phyloP scores from a whole-genome alignment of 2,113 vertebrate species.

The Casuarius casuarius region DNA sequence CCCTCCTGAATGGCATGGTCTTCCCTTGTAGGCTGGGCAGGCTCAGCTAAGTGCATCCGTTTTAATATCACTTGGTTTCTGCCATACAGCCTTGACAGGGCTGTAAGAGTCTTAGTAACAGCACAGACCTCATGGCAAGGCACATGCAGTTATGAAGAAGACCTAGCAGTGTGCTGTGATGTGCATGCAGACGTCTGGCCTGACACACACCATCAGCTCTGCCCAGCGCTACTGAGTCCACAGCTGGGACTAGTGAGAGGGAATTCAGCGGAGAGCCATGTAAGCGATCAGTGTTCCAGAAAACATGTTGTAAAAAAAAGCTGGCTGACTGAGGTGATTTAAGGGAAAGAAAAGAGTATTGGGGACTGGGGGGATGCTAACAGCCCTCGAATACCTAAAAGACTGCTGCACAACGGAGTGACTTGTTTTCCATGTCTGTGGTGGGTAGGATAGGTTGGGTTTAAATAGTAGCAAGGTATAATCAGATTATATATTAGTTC shows the following conservation, averaged over 20 bases:
- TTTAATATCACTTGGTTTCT: background rate
- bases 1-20: background rate
- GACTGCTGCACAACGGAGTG: background rate
- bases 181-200: background rate
- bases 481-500: background rate
- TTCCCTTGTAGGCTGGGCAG: background rate
- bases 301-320: background rate
- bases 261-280: background rate
- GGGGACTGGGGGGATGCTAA: background rate
- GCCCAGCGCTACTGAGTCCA: background rate
- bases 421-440: background rate
- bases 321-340: background rate
- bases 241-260: background rate
- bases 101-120: background rate
- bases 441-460: background rate
- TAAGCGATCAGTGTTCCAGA: background rate
- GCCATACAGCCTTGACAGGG: background rate
- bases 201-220: background rate
- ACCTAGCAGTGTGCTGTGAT: background rate
- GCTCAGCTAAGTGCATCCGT: background rate
- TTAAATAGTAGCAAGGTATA: background rate
- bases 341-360: background rate
- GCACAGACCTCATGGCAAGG: background rate
- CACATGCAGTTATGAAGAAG: background rate
- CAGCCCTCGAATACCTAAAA: background rate